phyloP scores from a whole-genome alignment of 2,888 invertebrate genomes.

The Furcula furcula region DNA sequence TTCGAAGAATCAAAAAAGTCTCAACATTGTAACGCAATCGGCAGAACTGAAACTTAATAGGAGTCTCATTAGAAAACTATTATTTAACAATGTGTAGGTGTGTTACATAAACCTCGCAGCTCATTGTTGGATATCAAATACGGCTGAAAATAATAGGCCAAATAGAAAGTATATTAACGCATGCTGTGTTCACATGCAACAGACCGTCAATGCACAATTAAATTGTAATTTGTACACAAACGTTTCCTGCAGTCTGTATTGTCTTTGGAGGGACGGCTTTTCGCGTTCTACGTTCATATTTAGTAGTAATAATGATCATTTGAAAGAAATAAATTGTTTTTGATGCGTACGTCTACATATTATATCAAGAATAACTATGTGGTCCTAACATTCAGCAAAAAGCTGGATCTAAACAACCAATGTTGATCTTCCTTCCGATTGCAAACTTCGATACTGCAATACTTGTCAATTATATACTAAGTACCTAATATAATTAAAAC shows the following conservation, averaged over 20 bases:
- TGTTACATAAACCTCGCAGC: constrained; percentile 48
- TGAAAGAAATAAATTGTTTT: background rate
- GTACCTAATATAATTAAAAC: too few relatives aligned
- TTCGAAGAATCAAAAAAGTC: background rate
- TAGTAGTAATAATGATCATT: background rate
- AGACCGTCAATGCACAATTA: constrained; percentile 26
- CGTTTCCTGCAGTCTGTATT: constrained; percentile 1
- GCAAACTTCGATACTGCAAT: too few relatives aligned
- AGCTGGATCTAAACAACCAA: too few relatives aligned
- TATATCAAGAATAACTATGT: too few relatives aligned
- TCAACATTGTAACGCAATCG: constrained; percentile 6
- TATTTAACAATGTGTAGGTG: constrained; percentile 37
- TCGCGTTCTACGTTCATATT: constrained; percentile 12
- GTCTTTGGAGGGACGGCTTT: constrained; percentile 3
- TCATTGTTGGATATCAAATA: constrained; percentile 33
- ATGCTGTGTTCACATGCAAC: constrained; percentile 41
- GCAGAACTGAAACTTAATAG: constrained; percentile 18
- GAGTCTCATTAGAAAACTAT: constrained; percentile 40
- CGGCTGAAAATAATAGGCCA: constrained; percentile 39
- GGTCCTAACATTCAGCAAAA: too few relatives aligned
- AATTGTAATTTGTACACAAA: constrained; percentile 28
- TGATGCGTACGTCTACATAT: too few relatives aligned
- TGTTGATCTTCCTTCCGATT: too few relatives aligned
- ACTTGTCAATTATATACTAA: too few relatives aligned
- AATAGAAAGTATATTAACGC: constrained; percentile 49